Evolutionary conservation across 2,797 vertebrate species (phyloP).

Genomic region (Hypotaenidia philippensis): DNA sequence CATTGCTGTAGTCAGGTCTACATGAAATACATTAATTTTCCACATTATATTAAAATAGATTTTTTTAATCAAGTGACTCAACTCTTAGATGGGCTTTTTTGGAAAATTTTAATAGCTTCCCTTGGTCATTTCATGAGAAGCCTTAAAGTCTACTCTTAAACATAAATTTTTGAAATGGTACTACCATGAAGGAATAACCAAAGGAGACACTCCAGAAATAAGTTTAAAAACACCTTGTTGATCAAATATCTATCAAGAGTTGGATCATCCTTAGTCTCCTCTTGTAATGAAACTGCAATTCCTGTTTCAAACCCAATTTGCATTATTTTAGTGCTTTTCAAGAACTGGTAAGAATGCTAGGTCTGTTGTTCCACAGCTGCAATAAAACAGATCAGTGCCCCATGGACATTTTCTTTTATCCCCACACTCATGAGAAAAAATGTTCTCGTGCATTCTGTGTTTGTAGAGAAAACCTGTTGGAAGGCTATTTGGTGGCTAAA

Average conservation of each 20-base stretch:
- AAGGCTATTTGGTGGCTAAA: not conserved
- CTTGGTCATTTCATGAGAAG: not conserved
- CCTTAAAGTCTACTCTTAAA: not conserved
- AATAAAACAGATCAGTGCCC: not conserved
- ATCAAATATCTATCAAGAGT: not conserved
- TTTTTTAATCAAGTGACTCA: not conserved
- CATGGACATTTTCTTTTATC: not conserved
- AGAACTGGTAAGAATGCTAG: not conserved
- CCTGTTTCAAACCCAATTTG: not conserved
- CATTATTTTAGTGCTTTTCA: not conserved
- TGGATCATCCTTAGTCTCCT: not conserved
- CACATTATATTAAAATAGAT: not conserved
- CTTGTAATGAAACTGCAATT: not conserved
- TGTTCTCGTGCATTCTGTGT: not conserved
- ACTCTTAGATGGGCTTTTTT: not conserved
- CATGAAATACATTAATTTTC: not conserved
- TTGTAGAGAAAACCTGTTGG: not conserved
- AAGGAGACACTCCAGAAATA: not conserved
- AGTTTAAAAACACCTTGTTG: not conserved
- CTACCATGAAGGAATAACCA: not conserved
- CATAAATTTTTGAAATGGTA: not conserved
- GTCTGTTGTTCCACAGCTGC: not conserved
- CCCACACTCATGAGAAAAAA: rapidly evolving
- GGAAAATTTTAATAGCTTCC: not conserved
- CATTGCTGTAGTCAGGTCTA: not conserved